phyloP scores from a whole-genome alignment of 2,888 invertebrate genomes.

The Thereva unica region DNA sequence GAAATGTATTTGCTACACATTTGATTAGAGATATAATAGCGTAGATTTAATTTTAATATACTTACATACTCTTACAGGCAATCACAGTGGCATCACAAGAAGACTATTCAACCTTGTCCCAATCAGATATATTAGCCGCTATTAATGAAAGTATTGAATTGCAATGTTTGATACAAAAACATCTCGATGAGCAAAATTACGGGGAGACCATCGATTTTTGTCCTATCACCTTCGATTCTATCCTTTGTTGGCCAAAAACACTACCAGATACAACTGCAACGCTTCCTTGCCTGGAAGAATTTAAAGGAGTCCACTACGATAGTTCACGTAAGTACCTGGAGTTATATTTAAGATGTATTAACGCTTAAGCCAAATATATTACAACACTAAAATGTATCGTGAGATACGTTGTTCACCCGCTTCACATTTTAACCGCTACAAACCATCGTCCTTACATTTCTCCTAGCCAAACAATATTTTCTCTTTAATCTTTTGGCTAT shows the following conservation, averaged over 20 bases:
- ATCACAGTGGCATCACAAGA: constrained; percentile 31
- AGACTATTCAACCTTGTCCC: constrained; percentile 6
- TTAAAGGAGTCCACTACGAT: constrained; percentile 79
- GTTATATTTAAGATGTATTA: too few species aligned
- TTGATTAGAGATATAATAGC: too few species aligned
- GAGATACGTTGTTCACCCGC: too few species aligned
- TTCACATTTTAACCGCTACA: too few species aligned
- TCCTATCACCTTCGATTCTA: constrained; percentile 71
- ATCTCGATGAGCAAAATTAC: constrained; percentile 47
- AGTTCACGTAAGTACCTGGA: constrained; percentile 71
- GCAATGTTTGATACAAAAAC: constrained; percentile 53
- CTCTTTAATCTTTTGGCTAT: too few species aligned
- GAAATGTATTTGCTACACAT: too few species aligned
- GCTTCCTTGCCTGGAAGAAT: constrained; percentile 77
- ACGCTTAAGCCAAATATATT: too few species aligned
- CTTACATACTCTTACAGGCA: constrained; percentile 2
- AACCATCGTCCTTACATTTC: too few species aligned
- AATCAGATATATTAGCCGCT: constrained; percentile 29
- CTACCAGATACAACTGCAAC: constrained; percentile 68
- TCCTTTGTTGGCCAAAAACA: constrained; percentile 85
- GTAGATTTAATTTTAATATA: too few species aligned
- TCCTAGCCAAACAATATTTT: too few species aligned
- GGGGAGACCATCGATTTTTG: constrained; percentile 55
- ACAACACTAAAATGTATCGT: too few species aligned
- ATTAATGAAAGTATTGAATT: constrained; percentile 53